A percentile compares a stretch with the other conserved stretches of the same genome.
Conservation (phyloP, 1,140 invertebrate species). For the Drosophila pachea region DNA sequence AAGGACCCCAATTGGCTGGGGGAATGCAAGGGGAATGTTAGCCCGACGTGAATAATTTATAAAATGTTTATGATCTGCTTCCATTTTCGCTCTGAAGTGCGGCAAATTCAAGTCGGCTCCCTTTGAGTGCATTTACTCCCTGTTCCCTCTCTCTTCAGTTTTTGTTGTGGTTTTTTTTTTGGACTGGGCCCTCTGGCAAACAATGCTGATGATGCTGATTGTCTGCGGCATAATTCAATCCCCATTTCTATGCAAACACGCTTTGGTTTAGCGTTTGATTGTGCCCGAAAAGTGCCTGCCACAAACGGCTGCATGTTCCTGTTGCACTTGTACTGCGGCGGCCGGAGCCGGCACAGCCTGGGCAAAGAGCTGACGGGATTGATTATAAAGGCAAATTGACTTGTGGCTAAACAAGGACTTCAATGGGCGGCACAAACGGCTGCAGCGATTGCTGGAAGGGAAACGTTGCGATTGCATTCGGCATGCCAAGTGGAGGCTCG, state of each 20-base stretch:
- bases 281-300: conserved; percentile 3
- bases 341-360: neutral
- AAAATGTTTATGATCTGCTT: too few species aligned
- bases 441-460: too few species aligned
- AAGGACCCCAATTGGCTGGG: too few species aligned
- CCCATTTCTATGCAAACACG: conserved; percentile 56
- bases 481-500: neutral
- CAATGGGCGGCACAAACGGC: neutral
- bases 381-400: conserved; percentile 36
- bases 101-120: too few species aligned
- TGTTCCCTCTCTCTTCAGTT: neutral
- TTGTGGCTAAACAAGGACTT: conserved; percentile 19
- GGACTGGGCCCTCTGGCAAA: conserved; percentile 39
- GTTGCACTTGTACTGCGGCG: conserved; percentile 8
- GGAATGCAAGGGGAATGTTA: too few species aligned
- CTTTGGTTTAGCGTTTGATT: conserved; percentile 42
- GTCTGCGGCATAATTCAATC: conserved; percentile 61
- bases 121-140: too few species aligned
- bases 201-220: conserved; percentile 62
- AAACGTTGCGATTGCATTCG: neutral
- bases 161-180: neutral
- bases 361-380: conserved; percentile 16
- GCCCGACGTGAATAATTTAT: too few species aligned
- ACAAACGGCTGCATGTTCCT: conserved; percentile 16
- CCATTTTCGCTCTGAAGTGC: too few species aligned